Base-by-base conservation (phyloP, 2,797 vertebrate genomes). In the Botia almorhae region DNA sequence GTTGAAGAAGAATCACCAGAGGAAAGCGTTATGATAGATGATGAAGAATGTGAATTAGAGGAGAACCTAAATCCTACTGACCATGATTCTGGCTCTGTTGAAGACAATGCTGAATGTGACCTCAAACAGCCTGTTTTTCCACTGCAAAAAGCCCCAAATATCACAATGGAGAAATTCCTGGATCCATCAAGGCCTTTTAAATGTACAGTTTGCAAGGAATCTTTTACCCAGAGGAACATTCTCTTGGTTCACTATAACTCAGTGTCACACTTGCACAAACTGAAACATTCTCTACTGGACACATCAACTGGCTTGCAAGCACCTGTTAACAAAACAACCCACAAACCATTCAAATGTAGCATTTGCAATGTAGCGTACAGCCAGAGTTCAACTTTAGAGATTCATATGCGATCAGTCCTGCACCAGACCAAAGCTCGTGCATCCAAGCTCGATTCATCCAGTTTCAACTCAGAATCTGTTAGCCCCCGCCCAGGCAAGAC, bases 151-250 rank as follows among this genome's bases (percentile, higher is more conserved):
- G 95, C 94, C 74, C 94, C 95, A 43, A 99, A 98, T 87, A 97
- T 98, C 82, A 97, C 97, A 73, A 95, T 99, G 94, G 98, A 99
- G 86, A 98, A 99, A 84, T 99, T 97, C 85, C 89, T 99, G 73
- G 98, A 99, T 91, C 97, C 98, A 1, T 96, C 96, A 79, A 96
- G 97, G 81, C 98, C 98, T 0, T 99, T 98, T 87, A 99, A 99
- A 90, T 99, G 98, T 89, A 98, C 97, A 0, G 95, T 99, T 80
- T 99, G 98, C 90, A 99, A 98, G 84, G 98, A 99, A 84, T 99
- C 98, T 63, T 99, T 99, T 88, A 99, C 98, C 0, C 98, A 99
- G 76, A 99, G 99, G 93, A 99, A 98, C 76, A 99, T 99, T 87
- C 95, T 99, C 53, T 89, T 99, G 69, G 98, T 99, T 69, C 98